These are phyloP conservation scores for Thecophora atra DNA, from an alignment of 2,888 invertebrate species.

Conservation along the genomic window DNA sequence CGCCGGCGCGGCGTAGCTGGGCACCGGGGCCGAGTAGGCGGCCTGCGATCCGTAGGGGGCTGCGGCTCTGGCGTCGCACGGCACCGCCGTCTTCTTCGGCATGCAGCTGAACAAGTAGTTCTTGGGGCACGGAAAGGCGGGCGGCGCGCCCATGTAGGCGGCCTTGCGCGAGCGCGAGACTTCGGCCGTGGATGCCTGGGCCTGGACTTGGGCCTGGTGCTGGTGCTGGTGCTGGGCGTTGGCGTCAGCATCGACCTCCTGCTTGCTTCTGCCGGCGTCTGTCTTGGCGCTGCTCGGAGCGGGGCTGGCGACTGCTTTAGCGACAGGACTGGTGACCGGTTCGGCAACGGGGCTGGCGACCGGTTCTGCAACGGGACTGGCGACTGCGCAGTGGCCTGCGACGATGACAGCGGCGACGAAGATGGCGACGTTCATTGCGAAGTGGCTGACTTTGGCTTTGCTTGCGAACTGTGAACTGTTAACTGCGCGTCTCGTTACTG, in stretches of 20 bases:
- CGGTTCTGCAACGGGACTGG: too few species aligned
- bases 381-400: too few species aligned
- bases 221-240: slow-evolving; percentile 48
- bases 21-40: slow-evolving; percentile 57
- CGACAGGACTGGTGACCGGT: slow-evolving; percentile 46
- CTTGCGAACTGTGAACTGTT: too few species aligned
- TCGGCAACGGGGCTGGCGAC: slow-evolving; percentile 55
- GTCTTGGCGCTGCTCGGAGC: slow-evolving; percentile 29
- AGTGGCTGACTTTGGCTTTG: too few species aligned
- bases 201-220: slow-evolving; percentile 40
- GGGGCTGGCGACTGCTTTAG: slow-evolving; percentile 47
- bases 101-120: slow-evolving; percentile 57
- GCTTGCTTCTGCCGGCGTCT: slow-evolving; percentile 21
- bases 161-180: slow-evolving; percentile 55
- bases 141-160: slow-evolving; percentile 46
- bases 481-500: too few species aligned
- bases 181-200: slow-evolving; percentile 49
- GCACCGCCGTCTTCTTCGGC: slow-evolving; percentile 51
- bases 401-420: too few species aligned
- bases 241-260: slow-evolving; percentile 43
- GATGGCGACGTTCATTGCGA: too few species aligned
- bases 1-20: slow-evolving; percentile 49
- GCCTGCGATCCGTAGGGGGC: slow-evolving; percentile 50
- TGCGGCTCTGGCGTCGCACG: slow-evolving; percentile 46
- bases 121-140: too few species aligned